These are phyloP conservation scores for Oscarella lobularis DNA, from an alignment of 37 sponge, comb jelly and placozoan species.

Conservation along the genomic window DNA sequence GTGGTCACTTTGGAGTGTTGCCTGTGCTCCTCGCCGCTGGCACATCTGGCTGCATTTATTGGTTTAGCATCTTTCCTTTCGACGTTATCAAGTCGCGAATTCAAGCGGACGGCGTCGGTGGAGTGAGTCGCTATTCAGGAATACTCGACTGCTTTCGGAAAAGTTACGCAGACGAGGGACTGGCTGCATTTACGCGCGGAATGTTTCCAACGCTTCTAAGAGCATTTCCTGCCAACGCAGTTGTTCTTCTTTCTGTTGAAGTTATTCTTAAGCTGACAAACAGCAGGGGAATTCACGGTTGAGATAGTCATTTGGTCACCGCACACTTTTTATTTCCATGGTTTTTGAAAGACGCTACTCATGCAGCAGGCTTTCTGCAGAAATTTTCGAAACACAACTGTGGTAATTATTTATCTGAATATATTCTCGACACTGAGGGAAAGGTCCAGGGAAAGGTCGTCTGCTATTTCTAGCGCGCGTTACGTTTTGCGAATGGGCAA, in stretches of 20 bases:
- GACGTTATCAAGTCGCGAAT: conserved; percentile 76
- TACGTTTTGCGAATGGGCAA: too few relatives aligned
- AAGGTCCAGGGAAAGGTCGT: too few relatives aligned
- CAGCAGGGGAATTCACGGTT: too few relatives aligned
- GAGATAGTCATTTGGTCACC: too few relatives aligned
- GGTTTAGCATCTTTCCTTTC: conserved; percentile 58
- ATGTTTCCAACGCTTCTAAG: conserved; percentile 42
- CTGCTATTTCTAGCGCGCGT: too few relatives aligned
- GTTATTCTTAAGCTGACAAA: conserved; percentile 37
- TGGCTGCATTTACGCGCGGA: conserved; percentile 54
- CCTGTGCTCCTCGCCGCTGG: not conserved
- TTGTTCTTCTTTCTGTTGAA: conserved; percentile 39
- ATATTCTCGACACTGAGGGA: too few relatives aligned
- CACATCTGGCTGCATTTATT: conserved; percentile 1
- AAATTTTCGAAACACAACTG: too few relatives aligned
- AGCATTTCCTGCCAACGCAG: conserved; percentile 78
- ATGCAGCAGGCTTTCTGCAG: too few relatives aligned
- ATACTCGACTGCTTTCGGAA: conserved; percentile 49
- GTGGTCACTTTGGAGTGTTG: conserved; percentile 39
- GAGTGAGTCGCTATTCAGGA: conserved; percentile 26
- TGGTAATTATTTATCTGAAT: too few relatives aligned
- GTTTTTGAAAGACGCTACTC: too few relatives aligned
- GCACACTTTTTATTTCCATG: too few relatives aligned
- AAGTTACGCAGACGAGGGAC: conserved; percentile 24
- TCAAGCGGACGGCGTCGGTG: conserved; percentile 53